Conservation (phyloP, 2,888 invertebrate species). For the Diaphora mendica region DNA sequence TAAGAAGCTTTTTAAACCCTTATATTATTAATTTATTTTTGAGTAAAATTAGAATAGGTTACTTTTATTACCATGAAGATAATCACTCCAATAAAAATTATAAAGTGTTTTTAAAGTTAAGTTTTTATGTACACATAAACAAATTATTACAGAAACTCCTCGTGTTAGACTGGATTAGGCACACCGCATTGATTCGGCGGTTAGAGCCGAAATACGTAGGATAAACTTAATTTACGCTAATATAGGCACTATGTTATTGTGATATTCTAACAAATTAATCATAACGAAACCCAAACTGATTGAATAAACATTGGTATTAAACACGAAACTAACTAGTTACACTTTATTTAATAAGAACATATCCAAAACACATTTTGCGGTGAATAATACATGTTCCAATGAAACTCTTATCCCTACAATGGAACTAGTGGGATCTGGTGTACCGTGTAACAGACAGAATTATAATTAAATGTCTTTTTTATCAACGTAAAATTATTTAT, state of each 20-base stretch:
- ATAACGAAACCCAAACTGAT: conserved; percentile 19
- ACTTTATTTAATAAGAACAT: background rate
- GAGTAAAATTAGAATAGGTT: background rate
- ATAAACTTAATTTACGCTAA: background rate
- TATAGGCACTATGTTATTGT: background rate
- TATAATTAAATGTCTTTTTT: background rate
- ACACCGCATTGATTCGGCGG: conserved; percentile 31
- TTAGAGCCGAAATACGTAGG: conserved; percentile 5
- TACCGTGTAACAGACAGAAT: background rate
- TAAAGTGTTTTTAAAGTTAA: background rate
- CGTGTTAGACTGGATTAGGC: conserved; percentile 23
- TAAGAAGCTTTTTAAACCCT: background rate
- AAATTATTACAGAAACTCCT: conserved; percentile 17
- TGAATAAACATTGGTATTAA: conserved; percentile 9
- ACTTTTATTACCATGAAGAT: background rate
- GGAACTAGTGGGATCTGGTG: background rate
- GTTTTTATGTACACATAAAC: background rate
- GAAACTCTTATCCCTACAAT: background rate
- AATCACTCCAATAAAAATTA: background rate
- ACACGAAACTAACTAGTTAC: background rate
- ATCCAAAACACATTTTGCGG: background rate
- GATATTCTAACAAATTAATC: conserved; percentile 30
- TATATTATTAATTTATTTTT: background rate
- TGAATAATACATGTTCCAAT: background rate
- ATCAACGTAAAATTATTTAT: background rate